These are phyloP conservation scores for Lagodon rhomboides DNA, from an alignment of 2,797 vertebrate genomes.

Conservation along the genomic window DNA sequence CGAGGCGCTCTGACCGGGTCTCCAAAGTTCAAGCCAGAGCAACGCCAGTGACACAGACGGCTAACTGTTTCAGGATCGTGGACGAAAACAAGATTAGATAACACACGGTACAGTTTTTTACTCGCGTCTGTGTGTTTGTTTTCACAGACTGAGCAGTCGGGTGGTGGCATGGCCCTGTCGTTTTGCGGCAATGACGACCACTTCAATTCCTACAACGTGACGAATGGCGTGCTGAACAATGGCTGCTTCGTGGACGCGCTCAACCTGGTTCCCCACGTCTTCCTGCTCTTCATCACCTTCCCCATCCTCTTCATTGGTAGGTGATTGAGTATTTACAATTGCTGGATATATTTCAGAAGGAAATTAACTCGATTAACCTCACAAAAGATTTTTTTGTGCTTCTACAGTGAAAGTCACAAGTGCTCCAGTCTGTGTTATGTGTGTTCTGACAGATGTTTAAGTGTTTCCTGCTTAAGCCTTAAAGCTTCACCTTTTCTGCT, in stretches of 20 bases:
- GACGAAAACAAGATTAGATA: background rate
- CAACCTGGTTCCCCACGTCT: constrained; percentile 98
- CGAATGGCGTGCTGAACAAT: constrained; percentile 89
- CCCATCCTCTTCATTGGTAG: constrained; percentile 98
- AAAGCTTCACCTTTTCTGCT: constrained; percentile 45
- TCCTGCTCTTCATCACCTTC: constrained; percentile 98
- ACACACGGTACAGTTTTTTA: background rate
- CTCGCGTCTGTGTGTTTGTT: background rate
- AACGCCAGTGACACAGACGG: accelerated
- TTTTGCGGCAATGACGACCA: constrained; percentile 91
- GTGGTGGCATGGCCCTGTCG: constrained; percentile 87
- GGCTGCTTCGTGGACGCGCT: constrained; percentile 98
- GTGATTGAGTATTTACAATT: constrained; percentile 47
- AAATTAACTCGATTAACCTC: background rate
- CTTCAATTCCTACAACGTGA: constrained; percentile 89
- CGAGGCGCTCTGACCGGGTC: background rate
- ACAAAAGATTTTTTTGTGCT: background rate
- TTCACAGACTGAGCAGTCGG: constrained; percentile 46
- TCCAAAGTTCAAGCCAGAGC: constrained; percentile 4
- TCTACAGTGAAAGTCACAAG: background rate
- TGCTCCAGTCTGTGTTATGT: background rate
- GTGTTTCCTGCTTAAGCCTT: constrained; percentile 52
- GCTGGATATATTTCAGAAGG: background rate
- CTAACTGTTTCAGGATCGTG: background rate
- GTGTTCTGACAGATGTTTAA: constrained; percentile 37